Percentiles rank a stretch among this genome's conserved stretches.
phyloP scores from a whole-genome alignment of 2,888 invertebrate species.

The Stenchaetothrips biformis region DNA sequence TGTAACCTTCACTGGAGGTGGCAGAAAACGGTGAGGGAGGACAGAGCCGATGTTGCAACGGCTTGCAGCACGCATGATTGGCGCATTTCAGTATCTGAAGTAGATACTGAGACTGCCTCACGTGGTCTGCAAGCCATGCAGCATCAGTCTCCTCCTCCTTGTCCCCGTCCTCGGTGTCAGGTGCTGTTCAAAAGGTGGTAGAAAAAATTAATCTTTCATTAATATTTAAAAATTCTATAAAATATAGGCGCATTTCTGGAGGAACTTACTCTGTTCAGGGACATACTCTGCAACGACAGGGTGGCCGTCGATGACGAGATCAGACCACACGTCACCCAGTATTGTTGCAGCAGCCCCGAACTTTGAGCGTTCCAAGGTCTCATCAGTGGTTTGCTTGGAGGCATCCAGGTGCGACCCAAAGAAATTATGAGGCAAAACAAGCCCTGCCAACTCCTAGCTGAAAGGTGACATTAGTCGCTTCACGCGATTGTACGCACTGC shows the following conservation, averaged over 20 bases:
- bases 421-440: slow-evolving; percentile 42
- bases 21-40: neutral
- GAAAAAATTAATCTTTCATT: too few relatives aligned
- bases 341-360: slow-evolving; percentile 42
- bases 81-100: neutral
- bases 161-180: neutral
- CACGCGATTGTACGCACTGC: slow-evolving; percentile 43
- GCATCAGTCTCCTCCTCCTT: neutral
- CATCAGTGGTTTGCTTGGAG: slow-evolving; percentile 40
- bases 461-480: slow-evolving; percentile 44
- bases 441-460: slow-evolving; percentile 41
- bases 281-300: slow-evolving; percentile 33
- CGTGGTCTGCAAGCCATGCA: neutral
- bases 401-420: slow-evolving; percentile 41
- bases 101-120: neutral
- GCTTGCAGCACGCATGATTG: neutral
- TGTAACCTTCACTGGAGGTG: neutral
- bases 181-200: too few relatives aligned
- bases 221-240: too few relatives aligned
- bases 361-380: slow-evolving; percentile 41
- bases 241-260: too few relatives aligned
- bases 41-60: neutral
- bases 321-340: slow-evolving; percentile 42
- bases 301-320: slow-evolving; percentile 40
- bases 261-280: neutral